Conservation (phyloP, 2,797 vertebrate species). For the Sebastes ruberrimus region DNA sequence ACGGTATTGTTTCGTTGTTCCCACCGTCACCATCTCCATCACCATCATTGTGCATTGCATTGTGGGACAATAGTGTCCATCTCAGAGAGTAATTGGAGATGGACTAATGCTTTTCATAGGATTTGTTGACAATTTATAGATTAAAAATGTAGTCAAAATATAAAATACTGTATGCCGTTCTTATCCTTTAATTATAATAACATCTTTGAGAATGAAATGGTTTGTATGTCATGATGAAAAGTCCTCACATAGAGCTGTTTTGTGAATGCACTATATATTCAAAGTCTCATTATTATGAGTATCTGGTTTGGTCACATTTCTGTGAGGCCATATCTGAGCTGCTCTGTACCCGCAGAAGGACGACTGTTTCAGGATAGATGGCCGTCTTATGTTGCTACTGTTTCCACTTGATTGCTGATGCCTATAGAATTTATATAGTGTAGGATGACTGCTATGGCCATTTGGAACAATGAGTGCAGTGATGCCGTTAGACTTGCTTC, state of each 20-base stretch:
- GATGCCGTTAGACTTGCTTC: constrained; percentile 39
- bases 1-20: neutral
- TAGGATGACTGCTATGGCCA: constrained; percentile 34
- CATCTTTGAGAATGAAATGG: neutral
- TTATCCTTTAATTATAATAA: neutral
- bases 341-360: constrained; percentile 20
- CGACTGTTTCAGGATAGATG: constrained; percentile 14
- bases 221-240: neutral
- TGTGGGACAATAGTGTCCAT: too few species aligned
- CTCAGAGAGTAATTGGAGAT: too few species aligned
- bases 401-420: constrained; percentile 67
- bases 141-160: neutral
- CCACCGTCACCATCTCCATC: neutral
- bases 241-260: neutral
- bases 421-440: constrained; percentile 44
- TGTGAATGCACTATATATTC: neutral
- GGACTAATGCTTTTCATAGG: neutral
- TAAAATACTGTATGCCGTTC: neutral
- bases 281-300: neutral
- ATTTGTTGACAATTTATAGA: neutral
- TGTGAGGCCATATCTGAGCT: neutral
- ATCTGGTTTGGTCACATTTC: constrained; percentile 3
- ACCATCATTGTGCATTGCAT: neutral
- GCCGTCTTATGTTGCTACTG: constrained; percentile 39
- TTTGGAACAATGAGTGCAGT: constrained; percentile 57